Evolutionary conservation across 1,140 invertebrate species (phyloP).

Genomic region (Hetaerina americana): DNA sequence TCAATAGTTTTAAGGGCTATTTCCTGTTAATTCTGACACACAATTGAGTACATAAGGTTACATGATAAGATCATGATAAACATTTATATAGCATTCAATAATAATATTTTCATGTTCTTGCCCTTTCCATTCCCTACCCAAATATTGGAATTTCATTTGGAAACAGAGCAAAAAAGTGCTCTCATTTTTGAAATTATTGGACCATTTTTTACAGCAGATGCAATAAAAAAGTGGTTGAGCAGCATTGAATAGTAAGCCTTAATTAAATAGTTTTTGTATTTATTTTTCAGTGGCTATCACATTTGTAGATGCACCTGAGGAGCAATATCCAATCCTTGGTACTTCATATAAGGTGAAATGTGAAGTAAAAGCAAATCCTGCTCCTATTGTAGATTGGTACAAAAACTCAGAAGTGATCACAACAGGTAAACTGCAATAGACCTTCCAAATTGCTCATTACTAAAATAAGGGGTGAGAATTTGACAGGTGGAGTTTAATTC

Average conservation of each 20-base stretch:
- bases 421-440: conserved; percentile 18
- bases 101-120: neutral
- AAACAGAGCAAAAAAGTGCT: neutral
- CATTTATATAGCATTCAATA: neutral
- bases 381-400: conserved; percentile 70
- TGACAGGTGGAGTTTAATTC: neutral
- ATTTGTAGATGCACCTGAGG: conserved; percentile 68
- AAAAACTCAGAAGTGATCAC: conserved; percentile 51
- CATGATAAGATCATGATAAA: neutral
- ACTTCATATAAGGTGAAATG: conserved; percentile 66
- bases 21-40: neutral
- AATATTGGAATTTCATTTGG: neutral
- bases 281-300: conserved; percentile 60
- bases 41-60: neutral
- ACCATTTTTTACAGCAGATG: conserved; percentile 12
- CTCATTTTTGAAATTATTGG: neutral
- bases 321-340: conserved; percentile 68
- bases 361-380: conserved; percentile 68
- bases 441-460: no score
- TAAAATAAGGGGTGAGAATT: no score
- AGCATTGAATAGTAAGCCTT: neutral
- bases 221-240: neutral
- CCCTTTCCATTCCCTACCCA: neutral
- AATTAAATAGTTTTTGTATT: conserved; percentile 11
- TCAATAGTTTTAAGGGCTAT: neutral